Base-by-base conservation (phyloP, 2,797 vertebrate genomes). In the Zenarchopterus dispar region DNA sequence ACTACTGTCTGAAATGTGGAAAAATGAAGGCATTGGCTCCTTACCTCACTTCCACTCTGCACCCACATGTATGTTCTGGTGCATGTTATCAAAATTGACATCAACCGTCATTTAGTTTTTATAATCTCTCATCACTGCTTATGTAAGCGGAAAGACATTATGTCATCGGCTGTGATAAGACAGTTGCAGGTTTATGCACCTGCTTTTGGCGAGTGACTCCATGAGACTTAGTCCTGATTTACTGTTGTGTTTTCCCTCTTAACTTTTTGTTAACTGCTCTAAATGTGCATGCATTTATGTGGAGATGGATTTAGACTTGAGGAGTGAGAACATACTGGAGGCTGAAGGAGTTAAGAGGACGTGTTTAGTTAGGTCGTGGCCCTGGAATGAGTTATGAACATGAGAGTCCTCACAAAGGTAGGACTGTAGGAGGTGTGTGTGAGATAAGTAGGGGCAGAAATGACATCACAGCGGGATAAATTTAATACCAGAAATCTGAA, bases 121-220 rank as follows among this genome's bases (percentile, higher is more conserved):
- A 58, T 79, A 68, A 80, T 81, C 78, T 74, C 65, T 46, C 24
- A 48, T 73, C 26, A 28, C 17, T 0, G 4, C 26, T 79, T 84
- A 77, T 17, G n/a, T 73, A 80, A 84, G 51, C 1, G n/a, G 54
- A 71, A 75, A 55, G 56, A 67, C 28, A 68, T 73, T 65, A 72
- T 48, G 44, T 77, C 80, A 79, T 56, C 66, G 43, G 36, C 56
- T 24, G 2, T 15, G 21, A 60, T 47, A n/a, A 42, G 50, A 71
- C 45, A 50, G 65, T 51, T 57, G 31, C 17, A 4, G 0, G 6
- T 42, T 69, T 61, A 64, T 70, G 51, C 48, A 43, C 59, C 21
- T 21, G 7, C 8, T 7, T 36, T 36, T 36, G 33, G 13, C 13
- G 36, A 3, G 28, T 6, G 28, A 28, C 24, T 24, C 24, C 24